Percentiles rank a stretch among this genome's conserved stretches.
Evolutionary conservation across 2,113 vertebrate species (phyloP).

Genomic region (Myotis yumanensis): DNA sequence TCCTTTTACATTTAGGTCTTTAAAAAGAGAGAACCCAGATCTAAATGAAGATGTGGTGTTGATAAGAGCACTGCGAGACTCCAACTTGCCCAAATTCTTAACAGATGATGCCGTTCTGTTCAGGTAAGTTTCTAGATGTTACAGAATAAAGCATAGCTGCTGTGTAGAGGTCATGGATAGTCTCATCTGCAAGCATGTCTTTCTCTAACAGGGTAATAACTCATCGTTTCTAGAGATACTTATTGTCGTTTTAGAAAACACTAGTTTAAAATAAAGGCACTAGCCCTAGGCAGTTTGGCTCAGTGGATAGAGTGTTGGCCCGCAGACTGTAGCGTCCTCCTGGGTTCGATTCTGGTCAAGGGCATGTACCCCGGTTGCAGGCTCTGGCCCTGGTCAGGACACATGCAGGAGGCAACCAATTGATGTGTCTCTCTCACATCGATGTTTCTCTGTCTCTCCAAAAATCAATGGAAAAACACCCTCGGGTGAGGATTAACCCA

Average conservation of each 20-base stretch:
- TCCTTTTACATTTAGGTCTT: conserved; percentile 82
- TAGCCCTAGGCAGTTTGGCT: too few species aligned
- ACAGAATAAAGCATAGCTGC: background rate
- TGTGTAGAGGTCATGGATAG: background rate
- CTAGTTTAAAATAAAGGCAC: background rate
- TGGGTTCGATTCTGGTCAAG: too few species aligned
- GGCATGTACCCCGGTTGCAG: too few species aligned
- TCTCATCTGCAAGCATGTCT: background rate
- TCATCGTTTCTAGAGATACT: background rate
- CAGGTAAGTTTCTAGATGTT: conserved; percentile 74
- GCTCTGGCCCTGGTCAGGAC: too few species aligned
- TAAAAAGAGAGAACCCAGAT: conserved; percentile 89
- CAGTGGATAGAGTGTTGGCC: too few species aligned
- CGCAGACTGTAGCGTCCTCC: too few species aligned
- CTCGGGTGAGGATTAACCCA: too few species aligned
- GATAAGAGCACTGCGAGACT: conserved; percentile 90
- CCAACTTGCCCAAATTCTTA: conserved; percentile 92
- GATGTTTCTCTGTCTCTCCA: too few species aligned
- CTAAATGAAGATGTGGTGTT: conserved; percentile 90
- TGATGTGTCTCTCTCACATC: too few species aligned
- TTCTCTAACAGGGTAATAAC: background rate
- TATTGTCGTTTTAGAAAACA: background rate
- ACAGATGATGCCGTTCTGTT: conserved; percentile 88
- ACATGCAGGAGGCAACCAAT: too few species aligned
- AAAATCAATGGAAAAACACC: too few species aligned